Evolutionary conservation across 2,797 vertebrate genomes (phyloP).

Genomic region (Gobionotothen gibberifrons): DNA sequence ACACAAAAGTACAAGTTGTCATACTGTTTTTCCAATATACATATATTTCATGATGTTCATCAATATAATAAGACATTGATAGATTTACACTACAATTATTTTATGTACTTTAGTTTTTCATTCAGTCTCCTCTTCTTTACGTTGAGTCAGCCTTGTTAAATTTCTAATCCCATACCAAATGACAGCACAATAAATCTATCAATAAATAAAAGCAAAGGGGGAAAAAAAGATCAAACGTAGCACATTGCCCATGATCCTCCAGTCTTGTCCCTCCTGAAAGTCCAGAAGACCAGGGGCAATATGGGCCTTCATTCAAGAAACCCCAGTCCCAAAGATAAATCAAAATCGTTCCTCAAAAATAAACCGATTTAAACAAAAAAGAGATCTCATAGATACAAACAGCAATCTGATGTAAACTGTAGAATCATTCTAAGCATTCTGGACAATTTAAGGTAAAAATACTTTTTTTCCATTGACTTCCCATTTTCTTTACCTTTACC

Average conservation of each 20-base stretch:
- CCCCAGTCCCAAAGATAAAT: constrained; percentile 46
- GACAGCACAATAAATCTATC: constrained; percentile 80
- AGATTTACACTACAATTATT: constrained; percentile 88
- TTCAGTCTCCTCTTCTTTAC: constrained; percentile 78
- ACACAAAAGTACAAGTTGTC: constrained; percentile 85
- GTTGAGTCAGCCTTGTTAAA: constrained; percentile 76
- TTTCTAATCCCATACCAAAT: constrained; percentile 79
- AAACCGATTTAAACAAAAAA: constrained; percentile 74
- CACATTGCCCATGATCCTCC: constrained; percentile 77
- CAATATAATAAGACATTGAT: constrained; percentile 90
- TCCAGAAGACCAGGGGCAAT: constrained; percentile 77
- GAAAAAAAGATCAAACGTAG: constrained; percentile 48
- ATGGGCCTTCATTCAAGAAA: constrained; percentile 55
- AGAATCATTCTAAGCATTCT: constrained; percentile 73
- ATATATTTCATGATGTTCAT: constrained; percentile 89
- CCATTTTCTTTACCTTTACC: constrained; percentile 64
- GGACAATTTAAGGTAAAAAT: constrained; percentile 74
- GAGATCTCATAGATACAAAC: constrained; percentile 75
- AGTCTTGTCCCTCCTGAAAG: constrained; percentile 84
- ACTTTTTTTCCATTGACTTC: constrained; percentile 47
- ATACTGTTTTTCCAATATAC: constrained; percentile 86
- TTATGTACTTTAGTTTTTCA: constrained; percentile 84
- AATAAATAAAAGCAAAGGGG: constrained; percentile 75
- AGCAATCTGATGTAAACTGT: constrained; percentile 75
- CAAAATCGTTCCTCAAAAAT: constrained; percentile 64